A percentile compares a stretch with the other conserved stretches of the same genome.
phyloP scores from a whole-genome alignment of 2,113 vertebrate genomes.

The Pelecanus crispus region DNA sequence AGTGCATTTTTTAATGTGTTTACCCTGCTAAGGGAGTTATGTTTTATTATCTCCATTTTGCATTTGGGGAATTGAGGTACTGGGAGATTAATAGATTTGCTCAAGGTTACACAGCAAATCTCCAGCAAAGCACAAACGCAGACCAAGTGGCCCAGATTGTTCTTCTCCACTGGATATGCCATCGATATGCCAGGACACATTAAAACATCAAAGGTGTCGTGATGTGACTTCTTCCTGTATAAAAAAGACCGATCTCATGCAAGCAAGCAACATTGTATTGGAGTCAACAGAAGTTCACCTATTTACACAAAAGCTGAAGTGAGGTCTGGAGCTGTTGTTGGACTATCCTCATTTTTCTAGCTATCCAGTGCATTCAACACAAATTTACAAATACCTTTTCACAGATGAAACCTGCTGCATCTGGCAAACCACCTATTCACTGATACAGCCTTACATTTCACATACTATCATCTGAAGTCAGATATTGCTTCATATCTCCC shows the following conservation, averaged over 20 bases:
- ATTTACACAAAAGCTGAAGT: not conserved
- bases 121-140: conserved; percentile 48
- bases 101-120: conserved; percentile 58
- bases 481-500: not conserved
- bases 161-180: conserved; percentile 37
- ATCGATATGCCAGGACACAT: conserved; percentile 40
- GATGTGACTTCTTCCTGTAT: not conserved
- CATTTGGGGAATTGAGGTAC: conserved; percentile 64
- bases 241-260: not conserved
- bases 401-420: not conserved
- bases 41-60: conserved; percentile 65
- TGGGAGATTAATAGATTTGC: conserved; percentile 65
- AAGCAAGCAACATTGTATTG: not conserved
- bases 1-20: conserved; percentile 65
- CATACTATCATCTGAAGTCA: not conserved
- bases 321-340: not conserved
- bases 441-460: not conserved
- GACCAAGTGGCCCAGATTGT: conserved; percentile 39
- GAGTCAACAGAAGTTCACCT: conserved; percentile 34
- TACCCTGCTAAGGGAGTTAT: conserved; percentile 61
- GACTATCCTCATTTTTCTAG: conserved; percentile 2
- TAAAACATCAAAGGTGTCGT: conserved; percentile 47
- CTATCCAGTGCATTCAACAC: not conserved
- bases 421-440: not conserved
- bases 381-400: not conserved